phyloP scores from a whole-genome alignment of 2,113 vertebrate species.

The Alaudala cheleensis region DNA sequence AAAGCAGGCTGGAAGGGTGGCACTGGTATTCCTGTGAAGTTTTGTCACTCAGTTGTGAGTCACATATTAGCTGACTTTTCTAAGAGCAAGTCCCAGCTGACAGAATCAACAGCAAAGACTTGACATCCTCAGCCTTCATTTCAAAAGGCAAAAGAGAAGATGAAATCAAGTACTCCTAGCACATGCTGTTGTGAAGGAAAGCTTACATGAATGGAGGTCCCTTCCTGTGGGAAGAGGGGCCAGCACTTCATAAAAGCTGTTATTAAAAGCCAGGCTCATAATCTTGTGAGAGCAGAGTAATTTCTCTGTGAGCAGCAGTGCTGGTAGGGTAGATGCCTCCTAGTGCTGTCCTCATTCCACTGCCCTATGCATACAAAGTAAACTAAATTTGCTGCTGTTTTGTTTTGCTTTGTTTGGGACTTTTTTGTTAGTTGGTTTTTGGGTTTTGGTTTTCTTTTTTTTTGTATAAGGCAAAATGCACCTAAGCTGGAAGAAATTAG shows the following conservation, averaged over 20 bases:
- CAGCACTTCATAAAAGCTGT: background rate
- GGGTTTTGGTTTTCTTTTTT: too few species aligned
- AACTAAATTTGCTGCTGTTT: background rate
- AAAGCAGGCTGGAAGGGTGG: background rate
- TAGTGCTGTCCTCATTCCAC: background rate
- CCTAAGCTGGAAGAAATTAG: background rate
- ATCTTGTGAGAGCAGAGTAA: background rate
- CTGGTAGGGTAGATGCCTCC: background rate
- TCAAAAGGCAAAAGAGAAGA: background rate
- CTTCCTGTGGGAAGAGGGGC: background rate
- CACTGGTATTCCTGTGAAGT: background rate
- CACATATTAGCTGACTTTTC: background rate
- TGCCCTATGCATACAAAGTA: background rate
- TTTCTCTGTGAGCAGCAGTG: background rate
- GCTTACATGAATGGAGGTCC: background rate
- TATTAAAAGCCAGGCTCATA: background rate
- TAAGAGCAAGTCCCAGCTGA: background rate
- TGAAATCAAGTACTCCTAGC: background rate
- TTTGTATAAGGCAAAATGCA: background rate
- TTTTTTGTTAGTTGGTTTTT: too few species aligned
- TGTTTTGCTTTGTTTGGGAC: background rate
- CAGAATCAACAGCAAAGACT: background rate
- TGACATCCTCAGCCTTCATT: background rate
- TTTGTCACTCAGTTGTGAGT: background rate
- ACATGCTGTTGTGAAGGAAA: background rate